Evolutionary conservation across 2,888 invertebrate genomes (phyloP).

Genomic region (Drosophila koepferae): DNA sequence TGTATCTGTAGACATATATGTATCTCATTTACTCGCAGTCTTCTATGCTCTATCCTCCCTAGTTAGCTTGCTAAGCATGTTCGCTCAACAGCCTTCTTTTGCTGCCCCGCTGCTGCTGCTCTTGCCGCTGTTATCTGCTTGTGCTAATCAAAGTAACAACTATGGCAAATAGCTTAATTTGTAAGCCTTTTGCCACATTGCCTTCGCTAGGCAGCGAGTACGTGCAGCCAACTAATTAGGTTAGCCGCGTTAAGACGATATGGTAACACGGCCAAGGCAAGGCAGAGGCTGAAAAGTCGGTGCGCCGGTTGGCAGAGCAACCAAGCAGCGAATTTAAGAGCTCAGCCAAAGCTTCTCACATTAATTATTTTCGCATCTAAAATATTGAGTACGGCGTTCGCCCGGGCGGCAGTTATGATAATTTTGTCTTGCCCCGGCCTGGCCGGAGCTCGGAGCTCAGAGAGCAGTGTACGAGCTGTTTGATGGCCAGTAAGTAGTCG

Average conservation of each 20-base stretch:
- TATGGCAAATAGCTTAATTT: conserved; percentile 73
- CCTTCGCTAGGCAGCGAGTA: conserved; percentile 36
- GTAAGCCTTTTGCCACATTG: conserved; percentile 59
- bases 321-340: conserved; percentile 20
- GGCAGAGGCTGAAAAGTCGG: conserved; percentile 23
- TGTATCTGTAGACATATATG: no score
- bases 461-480: conserved; percentile 16
- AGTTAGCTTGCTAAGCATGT: conserved; percentile 11
- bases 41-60: neutral
- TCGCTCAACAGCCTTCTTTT: neutral
- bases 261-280: conserved; percentile 35
- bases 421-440: conserved; percentile 46
- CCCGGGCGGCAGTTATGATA: conserved; percentile 65
- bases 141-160: conserved; percentile 62
- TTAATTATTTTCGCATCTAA: conserved; percentile 76
- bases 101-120: neutral
- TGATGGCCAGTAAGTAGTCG: conserved; percentile 16
- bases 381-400: conserved; percentile 65
- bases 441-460: conserved; percentile 5
- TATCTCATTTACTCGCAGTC: neutral
- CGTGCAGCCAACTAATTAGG: conserved; percentile 71
- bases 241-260: conserved; percentile 47
- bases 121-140: conserved; percentile 9
- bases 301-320: conserved; percentile 20
- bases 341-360: conserved; percentile 67